phyloP scores from a whole-genome alignment of 2,797 vertebrate species.

The Acanthiza pusilla region DNA sequence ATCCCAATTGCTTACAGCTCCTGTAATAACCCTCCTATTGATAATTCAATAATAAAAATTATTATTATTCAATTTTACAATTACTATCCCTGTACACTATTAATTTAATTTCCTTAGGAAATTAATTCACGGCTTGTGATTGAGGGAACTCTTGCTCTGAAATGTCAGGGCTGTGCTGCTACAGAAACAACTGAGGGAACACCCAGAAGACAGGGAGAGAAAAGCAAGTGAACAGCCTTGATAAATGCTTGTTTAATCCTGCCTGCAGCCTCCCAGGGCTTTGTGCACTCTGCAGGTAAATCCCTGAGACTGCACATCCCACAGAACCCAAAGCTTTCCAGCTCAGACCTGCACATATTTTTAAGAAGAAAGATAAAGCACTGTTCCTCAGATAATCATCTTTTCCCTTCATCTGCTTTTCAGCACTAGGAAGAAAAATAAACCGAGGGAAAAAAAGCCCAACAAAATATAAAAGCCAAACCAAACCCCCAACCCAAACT shows the following conservation, averaged over 20 bases:
- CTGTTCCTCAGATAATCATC: background rate
- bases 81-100: background rate
- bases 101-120: background rate
- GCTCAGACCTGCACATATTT: background rate
- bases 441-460: fast-evolving
- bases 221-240: background rate
- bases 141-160: background rate
- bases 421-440: background rate
- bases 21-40: background rate
- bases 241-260: background rate
- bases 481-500: background rate
- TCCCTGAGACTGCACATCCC: background rate
- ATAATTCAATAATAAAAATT: background rate
- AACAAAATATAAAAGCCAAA: background rate
- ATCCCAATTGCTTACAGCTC: background rate
- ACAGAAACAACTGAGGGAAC: background rate
- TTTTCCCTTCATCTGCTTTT: background rate
- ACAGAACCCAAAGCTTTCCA: background rate
- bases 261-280: background rate
- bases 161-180: background rate
- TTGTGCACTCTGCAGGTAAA: background rate
- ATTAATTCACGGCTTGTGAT: background rate
- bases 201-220: background rate
- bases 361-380: background rate
- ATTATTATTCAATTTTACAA: background rate